Evolutionary conservation across 2,113 vertebrate species (phyloP).

Genomic region (Centropristis striata): DNA sequence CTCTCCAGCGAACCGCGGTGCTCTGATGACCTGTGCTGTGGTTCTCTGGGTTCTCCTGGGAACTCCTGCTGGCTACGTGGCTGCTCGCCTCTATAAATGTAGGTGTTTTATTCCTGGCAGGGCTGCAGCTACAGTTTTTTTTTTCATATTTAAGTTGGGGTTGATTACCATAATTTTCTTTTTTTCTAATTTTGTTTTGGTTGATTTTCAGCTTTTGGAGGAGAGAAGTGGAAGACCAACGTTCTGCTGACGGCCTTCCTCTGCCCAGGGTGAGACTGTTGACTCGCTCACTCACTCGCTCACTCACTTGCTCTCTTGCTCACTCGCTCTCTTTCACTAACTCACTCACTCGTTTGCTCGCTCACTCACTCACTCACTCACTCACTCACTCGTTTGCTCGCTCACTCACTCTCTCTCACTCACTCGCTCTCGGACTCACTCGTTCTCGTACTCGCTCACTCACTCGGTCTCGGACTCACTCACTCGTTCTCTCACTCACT

Average conservation of each 20-base stretch:
- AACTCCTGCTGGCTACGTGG: slow-evolving; percentile 94
- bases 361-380: not conserved
- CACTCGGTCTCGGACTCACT: too few species aligned
- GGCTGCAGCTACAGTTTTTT: not conserved
- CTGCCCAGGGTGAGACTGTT: slow-evolving; percentile 81
- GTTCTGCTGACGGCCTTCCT: slow-evolving; percentile 85
- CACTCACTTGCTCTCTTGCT: too few species aligned
- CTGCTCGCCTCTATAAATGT: slow-evolving; percentile 97
- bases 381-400: too few species aligned
- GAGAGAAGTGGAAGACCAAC: slow-evolving; percentile 87
- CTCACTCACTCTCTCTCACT: too few species aligned
- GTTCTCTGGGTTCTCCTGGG: slow-evolving; percentile 96
- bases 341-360: too few species aligned
- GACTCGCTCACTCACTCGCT: not conserved
- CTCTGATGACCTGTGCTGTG: slow-evolving; percentile 95
- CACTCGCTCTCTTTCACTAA: too few species aligned
- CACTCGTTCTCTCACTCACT: too few species aligned
- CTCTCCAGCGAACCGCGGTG: slow-evolving; percentile 94
- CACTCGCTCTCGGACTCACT: not conserved
- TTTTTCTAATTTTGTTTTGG: slow-evolving; percentile 5
- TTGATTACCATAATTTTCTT: not conserved
- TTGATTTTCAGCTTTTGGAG: slow-evolving; percentile 83
- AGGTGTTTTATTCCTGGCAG: not conserved
- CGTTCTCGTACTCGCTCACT: too few species aligned
- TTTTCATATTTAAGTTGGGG: too few species aligned